Base-by-base conservation (phyloP, 2,797 vertebrate genomes). In the Myioborus melanocephalus region DNA sequence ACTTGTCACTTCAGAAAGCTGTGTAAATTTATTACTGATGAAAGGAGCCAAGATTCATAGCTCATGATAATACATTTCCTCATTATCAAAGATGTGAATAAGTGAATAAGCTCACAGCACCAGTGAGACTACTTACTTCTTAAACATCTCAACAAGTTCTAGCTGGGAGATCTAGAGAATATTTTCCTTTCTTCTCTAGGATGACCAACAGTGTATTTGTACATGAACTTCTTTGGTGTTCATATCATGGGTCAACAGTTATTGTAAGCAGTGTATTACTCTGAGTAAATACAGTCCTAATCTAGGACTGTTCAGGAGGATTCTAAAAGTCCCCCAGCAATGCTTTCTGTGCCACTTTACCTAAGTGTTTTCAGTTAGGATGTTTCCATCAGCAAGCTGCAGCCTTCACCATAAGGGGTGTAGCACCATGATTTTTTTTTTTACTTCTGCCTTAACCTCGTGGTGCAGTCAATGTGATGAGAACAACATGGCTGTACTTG, bases 341-440 rank as follows among this genome's bases (percentile, higher is more conserved):
- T 9, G 15, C 21, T 27, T 68, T 46, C 28, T 44, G 60, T 20
- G 34, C 35, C 5, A 16, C 19, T 85, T 72, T n/a, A 81, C 27
- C 30, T 6, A 41, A 70, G 7, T 23, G 18, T 20, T 78, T 60
- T 9, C 39, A 66, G 22, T 21, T 3, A 24, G 14, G 8, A 15
- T 0, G 0, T 44, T 52, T 70, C 11, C 18, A 59, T 24, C 19
- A 64, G 37, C 30, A 64, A 46, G 26, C 11, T 26, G 47, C 27
- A 84, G 44, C 43, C 47, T 24, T 21, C 3, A 20, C 22, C 3
- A 6, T 10, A 37, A 64, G 46, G 10, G 26, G 63, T 20, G 52
- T 4, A 43, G 30, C 49, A 28, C 4, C 5, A 12, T 0, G 0
- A 0, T 26, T 71, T 44, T 28, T 30, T 30, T 75, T 57, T 46